Base-by-base conservation (phyloP, 1,140 invertebrate genomes). In the Drosophila athabasca region DNA sequence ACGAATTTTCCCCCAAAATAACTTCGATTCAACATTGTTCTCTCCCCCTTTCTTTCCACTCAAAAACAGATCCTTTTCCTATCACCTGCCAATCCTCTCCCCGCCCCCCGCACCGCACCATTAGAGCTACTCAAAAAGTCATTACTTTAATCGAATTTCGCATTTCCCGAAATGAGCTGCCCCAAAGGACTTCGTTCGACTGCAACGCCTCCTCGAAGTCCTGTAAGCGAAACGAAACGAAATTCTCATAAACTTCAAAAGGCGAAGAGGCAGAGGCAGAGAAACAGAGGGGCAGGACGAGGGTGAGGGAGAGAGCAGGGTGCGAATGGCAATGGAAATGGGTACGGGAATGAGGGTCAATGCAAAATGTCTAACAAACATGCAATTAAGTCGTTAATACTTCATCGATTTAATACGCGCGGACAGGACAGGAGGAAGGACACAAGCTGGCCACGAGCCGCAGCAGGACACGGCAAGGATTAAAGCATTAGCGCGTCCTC, bases 311-410 rank as follows among this genome's bases (percentile, higher is more conserved):
- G 3, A 29, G 26, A 29, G 31, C 9, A 35, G 31, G 31, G 31
- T 8, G 31, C 3, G 31, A 6, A 31, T 19, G 17, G n/a, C n/a
- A n/a, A n/a, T n/a, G n/a, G n/a, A 9, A 17, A 9, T 9, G 17
- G 19, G 31, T n/a, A 58, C 6, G 65, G 19, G 31, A 17, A 58
- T 8, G 65, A 15, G 57, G 41, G 54, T 46, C 29, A 61, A 29
- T 44, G 43, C 76, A 73, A 83, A 88, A 88, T 88, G 83, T 88
- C 72, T 72, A 72, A 83, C 84, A 88, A 88, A 88, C 83, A 88
- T 88, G 83, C 83, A 88, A 88, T 88, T 88, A 88, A 88, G 83
- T 88, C 83, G 83, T 88, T 88, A 88, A 88, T 88, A 88, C 83
- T 88, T 88, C 83, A 88, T 88, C 84, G 83, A 88, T 88, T 77